phyloP scores from a whole-genome alignment of 1,140 invertebrate species.

The Polyergus mexicanus region DNA sequence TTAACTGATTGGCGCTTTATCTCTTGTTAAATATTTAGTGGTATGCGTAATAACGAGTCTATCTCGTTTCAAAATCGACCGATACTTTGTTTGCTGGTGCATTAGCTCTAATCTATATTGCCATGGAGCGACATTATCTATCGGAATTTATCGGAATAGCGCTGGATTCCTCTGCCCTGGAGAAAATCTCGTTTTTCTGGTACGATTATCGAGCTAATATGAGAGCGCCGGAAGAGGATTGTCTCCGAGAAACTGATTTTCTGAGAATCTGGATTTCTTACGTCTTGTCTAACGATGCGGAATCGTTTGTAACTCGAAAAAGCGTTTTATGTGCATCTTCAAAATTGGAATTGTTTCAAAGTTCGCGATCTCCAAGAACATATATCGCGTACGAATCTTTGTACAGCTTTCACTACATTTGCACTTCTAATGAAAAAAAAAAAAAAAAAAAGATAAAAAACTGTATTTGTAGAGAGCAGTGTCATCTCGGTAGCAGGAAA shows the following conservation, averaged over 20 bases:
- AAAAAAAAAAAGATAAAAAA: not conserved
- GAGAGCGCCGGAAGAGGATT: not conserved
- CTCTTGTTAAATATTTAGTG: constrained; percentile 65
- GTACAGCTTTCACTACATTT: not conserved
- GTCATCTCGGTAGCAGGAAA: not conserved
- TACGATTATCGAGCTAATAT: not conserved
- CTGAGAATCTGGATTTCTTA: constrained; percentile 8
- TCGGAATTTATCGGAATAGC: not conserved
- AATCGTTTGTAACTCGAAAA: not conserved
- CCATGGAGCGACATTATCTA: not conserved
- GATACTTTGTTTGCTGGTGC: constrained; percentile 27
- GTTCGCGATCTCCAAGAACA: not conserved
- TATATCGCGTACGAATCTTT: not conserved
- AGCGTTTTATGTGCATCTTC: not conserved
- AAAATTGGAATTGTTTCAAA: not conserved
- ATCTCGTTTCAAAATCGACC: constrained; percentile 40
- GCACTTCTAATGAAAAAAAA: not conserved
- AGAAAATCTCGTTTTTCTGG: constrained; percentile 17
- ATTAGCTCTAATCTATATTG: constrained; percentile 1
- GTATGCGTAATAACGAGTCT: constrained; percentile 47
- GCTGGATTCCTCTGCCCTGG: not conserved
- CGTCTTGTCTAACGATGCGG: not conserved
- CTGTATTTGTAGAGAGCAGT: not conserved
- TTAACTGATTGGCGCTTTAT: constrained; percentile 56
- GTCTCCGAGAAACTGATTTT: constrained; percentile 12